Evolutionary conservation across 2,113 vertebrate species (phyloP).

Genomic region (Perccottus glenii): DNA sequence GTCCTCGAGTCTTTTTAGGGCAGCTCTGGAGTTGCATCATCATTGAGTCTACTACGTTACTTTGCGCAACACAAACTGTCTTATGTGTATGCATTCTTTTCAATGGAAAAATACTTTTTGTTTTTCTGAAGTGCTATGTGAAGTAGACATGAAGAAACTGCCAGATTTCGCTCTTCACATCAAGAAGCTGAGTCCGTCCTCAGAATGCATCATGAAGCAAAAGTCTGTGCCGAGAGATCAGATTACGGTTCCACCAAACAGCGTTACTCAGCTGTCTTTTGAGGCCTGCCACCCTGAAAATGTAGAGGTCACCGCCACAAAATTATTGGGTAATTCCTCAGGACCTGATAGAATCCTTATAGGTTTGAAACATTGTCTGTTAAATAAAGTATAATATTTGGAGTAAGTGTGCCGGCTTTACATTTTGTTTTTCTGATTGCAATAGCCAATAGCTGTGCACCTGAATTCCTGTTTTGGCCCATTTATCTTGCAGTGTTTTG

Average conservation of each 20-base stretch:
- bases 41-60: too few species aligned
- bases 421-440: too few species aligned
- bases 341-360: too few species aligned
- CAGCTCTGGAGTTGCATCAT: neutral
- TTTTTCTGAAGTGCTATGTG: constrained; percentile 45
- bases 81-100: too few species aligned
- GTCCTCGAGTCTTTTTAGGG: neutral
- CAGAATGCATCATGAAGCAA: constrained; percentile 81
- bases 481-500: too few species aligned
- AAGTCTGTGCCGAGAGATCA: constrained; percentile 61
- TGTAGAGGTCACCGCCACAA: constrained; percentile 76
- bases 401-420: too few species aligned
- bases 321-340: constrained; percentile 79
- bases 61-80: too few species aligned
- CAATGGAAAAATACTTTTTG: neutral
- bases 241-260: constrained; percentile 73
- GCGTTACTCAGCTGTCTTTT: constrained; percentile 77
- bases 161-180: constrained; percentile 74
- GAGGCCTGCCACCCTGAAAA: constrained; percentile 78
- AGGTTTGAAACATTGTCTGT: too few species aligned
- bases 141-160: constrained; percentile 75
- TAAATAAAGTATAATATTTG: too few species aligned
- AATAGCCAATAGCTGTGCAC: too few species aligned
- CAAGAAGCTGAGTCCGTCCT: constrained; percentile 44
- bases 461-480: too few species aligned